Conservation (phyloP, 1,140 invertebrate species). For the Euschistus heros region DNA sequence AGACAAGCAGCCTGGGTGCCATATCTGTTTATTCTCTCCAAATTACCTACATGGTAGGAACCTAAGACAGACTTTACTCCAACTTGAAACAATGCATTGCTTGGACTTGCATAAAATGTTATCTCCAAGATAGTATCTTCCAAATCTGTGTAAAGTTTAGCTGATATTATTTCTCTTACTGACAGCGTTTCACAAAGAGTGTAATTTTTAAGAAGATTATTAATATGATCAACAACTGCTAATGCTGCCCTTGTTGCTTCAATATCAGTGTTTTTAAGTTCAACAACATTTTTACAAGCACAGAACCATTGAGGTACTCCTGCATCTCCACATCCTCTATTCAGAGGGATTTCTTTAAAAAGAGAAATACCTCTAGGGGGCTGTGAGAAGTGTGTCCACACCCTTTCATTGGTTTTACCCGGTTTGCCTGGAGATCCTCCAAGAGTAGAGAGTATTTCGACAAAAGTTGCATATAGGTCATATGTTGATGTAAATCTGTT, state of each 20-base stretch:
- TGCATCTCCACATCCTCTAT: constrained; percentile 39
- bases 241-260: constrained; percentile 36
- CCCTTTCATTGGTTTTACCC: constrained; percentile 1
- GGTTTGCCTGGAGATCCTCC: background rate
- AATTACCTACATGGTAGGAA: constrained; percentile 21
- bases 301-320: constrained; percentile 42
- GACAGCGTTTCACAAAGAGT: constrained; percentile 39
- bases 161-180: constrained; percentile 22
- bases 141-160: constrained; percentile 13
- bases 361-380: constrained; percentile 27
- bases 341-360: constrained; percentile 32
- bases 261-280: constrained; percentile 22
- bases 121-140: constrained; percentile 20
- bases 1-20: constrained; percentile 30
- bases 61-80: constrained; percentile 14
- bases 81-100: constrained; percentile 29
- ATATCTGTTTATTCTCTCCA: constrained; percentile 30
- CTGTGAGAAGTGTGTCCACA: constrained; percentile 29
- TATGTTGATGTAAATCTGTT: constrained; percentile 37
- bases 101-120: constrained; percentile 27
- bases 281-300: constrained; percentile 34
- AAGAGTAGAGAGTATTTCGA: constrained; percentile 23
- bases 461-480: constrained; percentile 35
- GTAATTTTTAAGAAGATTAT: constrained; percentile 45
- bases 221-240: constrained; percentile 50